Evolutionary conservation across 2,888 invertebrate genomes (phyloP).

Genomic region (Anarsia innoxiella): DNA sequence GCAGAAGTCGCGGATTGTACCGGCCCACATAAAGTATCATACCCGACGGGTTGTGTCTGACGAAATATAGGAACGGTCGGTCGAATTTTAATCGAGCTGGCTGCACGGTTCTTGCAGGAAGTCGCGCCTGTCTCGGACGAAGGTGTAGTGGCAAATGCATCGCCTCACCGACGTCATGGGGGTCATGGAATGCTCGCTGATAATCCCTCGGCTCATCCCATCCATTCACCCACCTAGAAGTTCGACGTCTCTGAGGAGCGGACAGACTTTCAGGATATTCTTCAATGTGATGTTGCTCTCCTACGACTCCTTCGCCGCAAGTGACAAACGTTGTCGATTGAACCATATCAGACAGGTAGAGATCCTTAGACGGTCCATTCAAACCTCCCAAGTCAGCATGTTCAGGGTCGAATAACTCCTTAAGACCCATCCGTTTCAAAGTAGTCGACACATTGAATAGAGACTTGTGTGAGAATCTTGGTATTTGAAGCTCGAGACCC

Average conservation of each 20-base stretch:
- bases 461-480: conserved; percentile 88
- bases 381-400: conserved; percentile 89
- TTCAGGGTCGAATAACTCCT: conserved; percentile 83
- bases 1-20: conserved; percentile 88
- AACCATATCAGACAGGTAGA: conserved; percentile 88
- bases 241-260: conserved; percentile 43
- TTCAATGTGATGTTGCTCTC: conserved; percentile 86
- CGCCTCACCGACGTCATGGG: conserved; percentile 68
- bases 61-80: conserved; percentile 90
- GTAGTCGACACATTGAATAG: conserved; percentile 87
- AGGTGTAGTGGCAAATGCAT: conserved; percentile 79
- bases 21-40: conserved; percentile 91
- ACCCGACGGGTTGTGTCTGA: conserved; percentile 93
- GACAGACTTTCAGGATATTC: conserved; percentile 84
- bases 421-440: conserved; percentile 86
- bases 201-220: conserved; percentile 78
- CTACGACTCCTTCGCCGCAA: conserved; percentile 83
- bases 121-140: conserved; percentile 81
- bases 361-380: conserved; percentile 85
- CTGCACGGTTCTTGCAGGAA: conserved; percentile 78
- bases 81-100: conserved; percentile 86
- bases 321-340: conserved; percentile 90
- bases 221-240: conserved; percentile 62
- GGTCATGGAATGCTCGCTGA: conserved; percentile 81
- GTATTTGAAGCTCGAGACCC: conserved; percentile 87